Evolutionary conservation across 1,140 invertebrate genomes (phyloP).

Genomic region (Ostrea denselamellosa): DNA sequence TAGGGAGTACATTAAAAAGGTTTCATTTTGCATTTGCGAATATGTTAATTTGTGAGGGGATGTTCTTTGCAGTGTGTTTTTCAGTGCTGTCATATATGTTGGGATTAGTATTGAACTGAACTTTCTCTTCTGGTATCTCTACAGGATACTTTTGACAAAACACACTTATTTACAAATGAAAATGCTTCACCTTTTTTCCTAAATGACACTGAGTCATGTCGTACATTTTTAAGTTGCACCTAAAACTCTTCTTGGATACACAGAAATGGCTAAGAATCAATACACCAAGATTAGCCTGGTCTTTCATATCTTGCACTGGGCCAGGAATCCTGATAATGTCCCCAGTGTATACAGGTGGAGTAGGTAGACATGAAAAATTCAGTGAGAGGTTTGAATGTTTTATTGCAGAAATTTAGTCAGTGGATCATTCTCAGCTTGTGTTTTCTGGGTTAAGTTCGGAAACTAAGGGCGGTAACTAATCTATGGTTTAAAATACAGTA

Average conservation of each 20-base stretch:
- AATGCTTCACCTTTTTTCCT: no score
- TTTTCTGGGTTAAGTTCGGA: no score
- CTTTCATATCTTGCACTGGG: not conserved
- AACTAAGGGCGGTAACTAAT: no score
- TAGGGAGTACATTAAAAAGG: no score
- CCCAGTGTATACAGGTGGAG: not conserved
- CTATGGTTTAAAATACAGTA: no score
- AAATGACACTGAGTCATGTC: not conserved
- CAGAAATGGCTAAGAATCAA: not conserved
- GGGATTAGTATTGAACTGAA: no score
- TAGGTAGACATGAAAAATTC: constrained; percentile 1
- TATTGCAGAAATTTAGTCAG: not conserved
- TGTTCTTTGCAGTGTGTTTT: no score
- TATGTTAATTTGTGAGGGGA: no score
- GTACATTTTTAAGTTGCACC: not conserved
- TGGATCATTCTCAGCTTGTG: no score
- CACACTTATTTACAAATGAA: not conserved
- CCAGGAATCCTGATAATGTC: not conserved
- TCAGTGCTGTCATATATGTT: no score
- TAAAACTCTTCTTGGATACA: not conserved
- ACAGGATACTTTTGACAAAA: not conserved
- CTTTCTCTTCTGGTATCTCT: not conserved
- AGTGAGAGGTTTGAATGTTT: constrained; percentile 20
- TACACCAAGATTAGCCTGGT: not conserved
- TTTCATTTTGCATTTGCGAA: no score